Base-by-base conservation (phyloP, 2,113 vertebrate species). In the Cisticola juncidis region DNA sequence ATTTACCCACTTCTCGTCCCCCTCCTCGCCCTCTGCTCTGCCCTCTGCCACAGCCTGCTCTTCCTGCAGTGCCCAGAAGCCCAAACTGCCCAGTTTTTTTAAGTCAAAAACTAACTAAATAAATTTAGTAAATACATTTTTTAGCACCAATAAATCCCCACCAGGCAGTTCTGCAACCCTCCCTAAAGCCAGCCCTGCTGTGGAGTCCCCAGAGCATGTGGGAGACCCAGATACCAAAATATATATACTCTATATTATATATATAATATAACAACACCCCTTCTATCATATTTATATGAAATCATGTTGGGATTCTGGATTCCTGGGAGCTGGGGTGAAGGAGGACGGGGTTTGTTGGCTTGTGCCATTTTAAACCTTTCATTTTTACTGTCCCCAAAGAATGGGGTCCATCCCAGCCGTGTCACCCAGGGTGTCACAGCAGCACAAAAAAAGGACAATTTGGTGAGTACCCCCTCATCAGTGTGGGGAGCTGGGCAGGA, bases 331-430 rank as follows among this genome's bases (percentile, higher is more conserved):
- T 69, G 78, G 17, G 8, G 16, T 45, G 24, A 9, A 60, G 42
- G 15, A 61, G 33, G 9, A 3, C 61, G 17, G n/a, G 53, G 3
- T 81, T 86, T 79, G 38, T 18, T 42, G n/a, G 4, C 23, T 58
- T 33, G 38, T 61, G 71, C 8, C 31, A 1, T 2, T 64, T 79
- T 28, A 3, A 13, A 42, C 13, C 23, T 47, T 18, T 19, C 23
- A 7, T 9, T 95, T 81, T 58, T 21, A 33, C 17, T 5, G 21
- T 42, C 17, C 9, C 25, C 33, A 3, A 35, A 57, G 50, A 4
- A 29, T 5, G 29, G 45, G 42, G 18, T 36, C 38, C 35, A 3
- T 5, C 26, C n/a, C n/a, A 33, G 33, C 24, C 1, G 0, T 16
- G 16, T 3, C 68, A 50, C 3, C 29, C 29, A 2, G 28, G 60